These are phyloP conservation scores for Leptinotarsa texana DNA, from an alignment of 1,140 invertebrate species.

Conservation along the genomic window DNA sequence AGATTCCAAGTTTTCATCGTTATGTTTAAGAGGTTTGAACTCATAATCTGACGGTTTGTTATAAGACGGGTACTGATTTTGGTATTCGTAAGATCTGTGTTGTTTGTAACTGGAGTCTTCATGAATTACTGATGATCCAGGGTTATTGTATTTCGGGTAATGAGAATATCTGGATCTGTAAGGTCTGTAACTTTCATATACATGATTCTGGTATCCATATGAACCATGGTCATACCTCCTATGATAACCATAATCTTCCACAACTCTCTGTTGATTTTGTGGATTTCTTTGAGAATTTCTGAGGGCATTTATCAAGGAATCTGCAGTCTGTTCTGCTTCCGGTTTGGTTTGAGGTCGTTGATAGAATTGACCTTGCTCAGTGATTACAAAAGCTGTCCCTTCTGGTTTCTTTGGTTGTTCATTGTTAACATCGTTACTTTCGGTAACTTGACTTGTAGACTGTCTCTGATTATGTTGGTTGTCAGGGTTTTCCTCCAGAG, in stretches of 20 bases:
- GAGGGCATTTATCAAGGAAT: conserved; percentile 21
- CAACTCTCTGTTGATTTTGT: neutral
- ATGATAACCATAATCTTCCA: neutral
- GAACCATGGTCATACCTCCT: neutral
- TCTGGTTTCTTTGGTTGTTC: neutral
- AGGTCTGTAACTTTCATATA: neutral
- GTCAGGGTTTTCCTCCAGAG: neutral
- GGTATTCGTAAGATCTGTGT: neutral
- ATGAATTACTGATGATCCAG: too few relatives aligned
- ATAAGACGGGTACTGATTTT: neutral
- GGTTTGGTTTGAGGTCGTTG: neutral
- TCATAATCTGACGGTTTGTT: too few relatives aligned
- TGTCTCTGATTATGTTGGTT: neutral
- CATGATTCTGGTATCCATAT: neutral
- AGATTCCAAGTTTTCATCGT: too few relatives aligned
- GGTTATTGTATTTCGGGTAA: neutral
- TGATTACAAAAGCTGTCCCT: neutral
- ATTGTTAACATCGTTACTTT: neutral
- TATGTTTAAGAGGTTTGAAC: too few relatives aligned
- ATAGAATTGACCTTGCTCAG: conserved; percentile 4
- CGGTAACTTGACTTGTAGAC: too few relatives aligned
- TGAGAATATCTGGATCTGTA: neutral
- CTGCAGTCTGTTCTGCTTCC: conserved; percentile 13
- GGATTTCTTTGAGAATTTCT: neutral
- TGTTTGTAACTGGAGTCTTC: neutral